phyloP scores from a whole-genome alignment of 2,797 vertebrate species.

The Lindbergichthys nudifrons region DNA sequence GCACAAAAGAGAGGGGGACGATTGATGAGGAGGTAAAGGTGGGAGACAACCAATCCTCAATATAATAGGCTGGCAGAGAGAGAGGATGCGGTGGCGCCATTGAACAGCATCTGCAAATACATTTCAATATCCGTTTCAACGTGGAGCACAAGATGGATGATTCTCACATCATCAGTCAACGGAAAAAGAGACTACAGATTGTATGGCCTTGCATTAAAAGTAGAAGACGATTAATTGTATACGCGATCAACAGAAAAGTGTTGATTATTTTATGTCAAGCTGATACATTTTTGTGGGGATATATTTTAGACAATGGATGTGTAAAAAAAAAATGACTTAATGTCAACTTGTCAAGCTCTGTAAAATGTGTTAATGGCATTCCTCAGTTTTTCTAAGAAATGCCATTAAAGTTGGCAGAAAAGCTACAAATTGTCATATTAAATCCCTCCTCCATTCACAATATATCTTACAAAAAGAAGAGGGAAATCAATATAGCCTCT shows the following conservation, averaged over 20 bases:
- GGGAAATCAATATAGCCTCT: no score
- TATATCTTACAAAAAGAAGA: no score
- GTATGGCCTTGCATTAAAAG: conserved; percentile 10
- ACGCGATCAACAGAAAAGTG: not conserved
- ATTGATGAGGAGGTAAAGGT: conserved; percentile 41
- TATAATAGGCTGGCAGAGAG: conserved; percentile 27
- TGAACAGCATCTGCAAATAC: conserved; percentile 22
- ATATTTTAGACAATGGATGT: not conserved
- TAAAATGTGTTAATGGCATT: not conserved
- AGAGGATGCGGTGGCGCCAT: not conserved
- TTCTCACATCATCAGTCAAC: conserved; percentile 1
- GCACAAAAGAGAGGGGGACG: conserved; percentile 33
- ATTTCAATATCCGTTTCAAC: conserved; percentile 37
- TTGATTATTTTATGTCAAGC: not conserved
- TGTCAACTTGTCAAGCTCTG: not conserved
- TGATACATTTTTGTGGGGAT: not conserved
- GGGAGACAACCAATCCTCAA: conserved; percentile 25
- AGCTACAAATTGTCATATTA: no score
- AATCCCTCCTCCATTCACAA: no score
- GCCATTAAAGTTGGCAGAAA: no score
- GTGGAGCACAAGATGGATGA: conserved; percentile 20
- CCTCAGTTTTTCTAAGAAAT: not conserved
- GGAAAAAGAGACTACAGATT: not conserved
- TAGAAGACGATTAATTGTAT: not conserved
- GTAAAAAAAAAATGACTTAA: not conserved